Evolutionary conservation across 2,113 vertebrate species (phyloP), one percentile per base, ranked within the genome.

Genomic region (Alosa alosa): DNA sequence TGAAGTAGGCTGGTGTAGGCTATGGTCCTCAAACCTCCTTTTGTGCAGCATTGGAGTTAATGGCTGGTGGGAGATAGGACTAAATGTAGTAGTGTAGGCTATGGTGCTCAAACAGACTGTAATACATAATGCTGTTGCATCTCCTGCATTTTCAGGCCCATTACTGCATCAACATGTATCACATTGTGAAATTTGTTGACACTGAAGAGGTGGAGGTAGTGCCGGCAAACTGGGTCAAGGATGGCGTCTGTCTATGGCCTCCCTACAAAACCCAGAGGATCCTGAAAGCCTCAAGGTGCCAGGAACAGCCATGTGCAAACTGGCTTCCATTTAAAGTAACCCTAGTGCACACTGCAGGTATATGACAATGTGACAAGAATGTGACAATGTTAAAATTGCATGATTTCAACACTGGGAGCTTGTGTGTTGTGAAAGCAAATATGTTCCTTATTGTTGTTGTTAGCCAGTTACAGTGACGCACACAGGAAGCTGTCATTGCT

Each of bases 161-260:
- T 13, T 39, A 15, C 72, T 41, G 72, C 72, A 84, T 6, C 46
- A 50, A 50, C 49, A 84, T 84, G 84, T 41, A 84, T 60, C 84
- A 84, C 64, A 84, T 85, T 36, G 50, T 81, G 36, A 85, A 78
- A 15, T 81, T 85, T 86, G 31, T 83, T 18, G 78, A 81, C 36
- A 86, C 81, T 15, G 41, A 82, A 41, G 81, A 86, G 64, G 82
- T 86, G 64, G 85, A 86, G 22, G 85, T 86, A 49, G 84, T 82
- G 8, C 78, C 85, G 39, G 81, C 85, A 44, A 36, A 82, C 55
- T 86, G 81, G 82, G 85, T 86, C 81, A 86, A 83, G 46, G 82
- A 83, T 25, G 55, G 81, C 47, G 81, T 86, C 39, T 86, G 85
- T 83, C 31, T 86, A 4, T 86, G 85, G 85, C 81, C 85, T 50